Evolutionary conservation across 2,113 vertebrate species (phyloP).

Genomic region (Lepus europaeus): DNA sequence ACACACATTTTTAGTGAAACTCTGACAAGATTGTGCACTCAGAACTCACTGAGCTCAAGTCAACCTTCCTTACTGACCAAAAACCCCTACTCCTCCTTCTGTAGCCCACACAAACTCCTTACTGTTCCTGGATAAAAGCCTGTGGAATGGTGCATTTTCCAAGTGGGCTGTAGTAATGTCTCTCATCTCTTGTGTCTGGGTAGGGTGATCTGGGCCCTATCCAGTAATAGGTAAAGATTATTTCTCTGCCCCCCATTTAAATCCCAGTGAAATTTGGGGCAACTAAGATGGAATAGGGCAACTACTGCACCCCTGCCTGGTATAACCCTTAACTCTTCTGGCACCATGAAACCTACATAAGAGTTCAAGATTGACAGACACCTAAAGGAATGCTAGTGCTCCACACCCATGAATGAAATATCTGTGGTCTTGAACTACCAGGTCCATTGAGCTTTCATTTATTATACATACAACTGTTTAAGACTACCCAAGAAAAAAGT

Average conservation of each 20-base stretch:
- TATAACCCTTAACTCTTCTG: not conserved
- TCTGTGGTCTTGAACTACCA: not conserved
- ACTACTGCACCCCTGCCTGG: not conserved
- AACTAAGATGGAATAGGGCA: not conserved
- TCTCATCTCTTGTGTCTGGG: not conserved
- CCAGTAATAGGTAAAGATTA: accelerated
- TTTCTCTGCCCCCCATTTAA: not conserved
- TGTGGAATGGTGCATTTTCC: not conserved
- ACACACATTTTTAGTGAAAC: conserved; percentile 26
- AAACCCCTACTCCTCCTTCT: not conserved
- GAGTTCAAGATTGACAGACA: not conserved
- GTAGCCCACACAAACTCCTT: not conserved
- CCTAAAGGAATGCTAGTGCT: not conserved
- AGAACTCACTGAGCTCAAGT: not conserved
- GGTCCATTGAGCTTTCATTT: not conserved
- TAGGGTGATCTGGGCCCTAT: not conserved
- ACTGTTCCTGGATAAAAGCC: not conserved
- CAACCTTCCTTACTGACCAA: not conserved
- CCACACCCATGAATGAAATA: not conserved
- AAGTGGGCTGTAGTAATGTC: not conserved
- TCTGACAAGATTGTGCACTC: not conserved
- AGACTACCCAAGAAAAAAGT: not conserved
- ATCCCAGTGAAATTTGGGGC: not conserved
- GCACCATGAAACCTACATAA: not conserved
- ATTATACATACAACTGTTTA: not conserved